phyloP scores from a whole-genome alignment of 2,113 vertebrate species.

The Ondatra zibethicus region DNA sequence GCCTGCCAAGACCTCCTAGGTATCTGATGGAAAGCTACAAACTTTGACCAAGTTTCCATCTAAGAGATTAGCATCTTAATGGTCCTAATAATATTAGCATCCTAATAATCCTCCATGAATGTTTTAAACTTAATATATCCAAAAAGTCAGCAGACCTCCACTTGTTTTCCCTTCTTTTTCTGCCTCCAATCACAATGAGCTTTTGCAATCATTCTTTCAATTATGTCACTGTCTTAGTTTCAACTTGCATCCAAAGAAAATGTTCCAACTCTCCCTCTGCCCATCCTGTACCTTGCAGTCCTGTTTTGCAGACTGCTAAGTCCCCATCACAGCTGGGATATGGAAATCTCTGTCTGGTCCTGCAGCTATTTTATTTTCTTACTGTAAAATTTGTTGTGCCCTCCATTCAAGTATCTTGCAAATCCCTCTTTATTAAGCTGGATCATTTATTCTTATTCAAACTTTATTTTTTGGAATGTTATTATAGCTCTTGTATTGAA shows the following conservation, averaged over 20 bases:
- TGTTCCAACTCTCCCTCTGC: background rate
- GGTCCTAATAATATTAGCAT: no score
- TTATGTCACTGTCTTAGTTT: conserved; percentile 47
- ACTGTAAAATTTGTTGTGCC: background rate
- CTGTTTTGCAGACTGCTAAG: background rate
- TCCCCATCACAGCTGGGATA: background rate
- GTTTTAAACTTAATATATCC: conserved; percentile 47
- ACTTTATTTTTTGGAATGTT: conserved; percentile 19
- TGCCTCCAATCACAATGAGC: conserved; percentile 7
- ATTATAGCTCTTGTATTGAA: background rate
- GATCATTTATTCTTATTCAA: background rate
- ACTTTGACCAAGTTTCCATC: conserved; percentile 39
- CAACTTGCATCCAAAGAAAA: conserved; percentile 59
- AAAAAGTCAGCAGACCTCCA: conserved; percentile 13
- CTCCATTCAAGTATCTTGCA: background rate
- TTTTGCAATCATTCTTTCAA: conserved; percentile 28
- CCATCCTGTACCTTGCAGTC: background rate
- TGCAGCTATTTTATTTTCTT: background rate
- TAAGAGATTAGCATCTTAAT: background rate
- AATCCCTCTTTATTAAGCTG: background rate
- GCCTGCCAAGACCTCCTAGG: conserved; percentile 65
- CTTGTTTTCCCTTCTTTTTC: background rate
- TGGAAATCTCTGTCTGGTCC: background rate
- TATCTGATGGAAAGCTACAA: conserved; percentile 24
- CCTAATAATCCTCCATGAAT: background rate